phyloP scores from a whole-genome alignment of 1,140 invertebrate genomes.

The Diplogasteroides magnus region DNA sequence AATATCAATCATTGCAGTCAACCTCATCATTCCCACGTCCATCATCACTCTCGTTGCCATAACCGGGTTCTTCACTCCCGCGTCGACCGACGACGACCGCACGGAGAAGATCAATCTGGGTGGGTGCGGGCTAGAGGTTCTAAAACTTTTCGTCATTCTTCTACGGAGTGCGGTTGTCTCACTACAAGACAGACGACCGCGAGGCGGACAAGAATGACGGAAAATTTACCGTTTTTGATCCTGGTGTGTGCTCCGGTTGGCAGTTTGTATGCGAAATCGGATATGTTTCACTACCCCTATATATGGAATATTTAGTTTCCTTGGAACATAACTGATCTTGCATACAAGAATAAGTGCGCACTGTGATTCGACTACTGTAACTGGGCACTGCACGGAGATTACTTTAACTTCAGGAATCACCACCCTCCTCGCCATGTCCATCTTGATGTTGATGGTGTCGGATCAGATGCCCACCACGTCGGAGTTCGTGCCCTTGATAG shows the following conservation, averaged over 20 bases:
- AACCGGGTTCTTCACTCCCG: constrained; percentile 54
- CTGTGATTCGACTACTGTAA: no score
- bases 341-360: no score
- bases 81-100: constrained; percentile 50
- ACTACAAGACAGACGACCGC: no score
- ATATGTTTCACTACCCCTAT: no score
- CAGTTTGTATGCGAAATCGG: no score
- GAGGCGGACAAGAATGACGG: not conserved
- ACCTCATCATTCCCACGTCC: constrained; percentile 47
- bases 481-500: constrained; percentile 53
- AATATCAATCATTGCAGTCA: no score
- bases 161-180: no score
- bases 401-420: constrained; percentile 30
- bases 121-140: not conserved
- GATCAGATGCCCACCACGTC: constrained; percentile 54
- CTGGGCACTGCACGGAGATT: no score
- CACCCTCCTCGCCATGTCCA: constrained; percentile 50
- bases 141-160: not conserved
- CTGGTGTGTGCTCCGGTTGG: no score
- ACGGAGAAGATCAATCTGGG: constrained; percentile 48
- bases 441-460: constrained; percentile 52
- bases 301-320: no score
- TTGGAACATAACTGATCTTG: no score
- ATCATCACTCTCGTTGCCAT: constrained; percentile 54
- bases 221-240: no score